Evolutionary conservation across 1,140 invertebrate species (phyloP), one percentile per base, ranked within the genome.

Genomic region (Thaumatotibia leucotreta): DNA sequence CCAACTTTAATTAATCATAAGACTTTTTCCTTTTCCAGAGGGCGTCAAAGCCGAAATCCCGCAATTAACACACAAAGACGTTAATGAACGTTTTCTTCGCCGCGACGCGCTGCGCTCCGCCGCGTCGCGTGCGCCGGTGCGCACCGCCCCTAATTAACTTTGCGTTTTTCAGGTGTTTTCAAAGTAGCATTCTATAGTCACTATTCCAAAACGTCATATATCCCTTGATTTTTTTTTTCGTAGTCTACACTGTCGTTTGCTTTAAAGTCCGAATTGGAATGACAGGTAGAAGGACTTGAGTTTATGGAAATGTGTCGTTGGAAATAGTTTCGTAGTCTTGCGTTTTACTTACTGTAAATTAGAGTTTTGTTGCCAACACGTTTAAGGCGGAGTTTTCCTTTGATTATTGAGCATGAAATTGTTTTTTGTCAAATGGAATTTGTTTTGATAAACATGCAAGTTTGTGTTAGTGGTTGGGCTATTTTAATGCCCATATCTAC

Each of bases 251-350:
- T 39, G 14, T 39, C 4, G 6, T 39, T 5, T 14, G 6, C n/a
- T n/a, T 39, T 39, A 39, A 39, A 17, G 39, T 20, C 2, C 10
- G 17, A 8, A 8, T 45, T 20, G 17, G 39, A 45, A 45, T 20
- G 6, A 20, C 17, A 20, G 8, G 17, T 45, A 8, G n/a, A 45
- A 1, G 1, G 0, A 45, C 4, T 45, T 45, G 9, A 45, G 6
- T 17, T 4, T 1, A 45, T 45, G 14, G 17, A 20, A 20, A 8
- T 45, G 11, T 39, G 4, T 11, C 39, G 17, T 20, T 45, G 39
- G 39, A 45, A 45, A 45, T 45, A 45, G 39, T 45, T 58, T 52
- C 50, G 52, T 58, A 58, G 52, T 58, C 52, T 58, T 58, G 52
- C 52, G n/a, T 27, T 27, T 52, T 52, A 52, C 23, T 58, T 27